Base-by-base conservation (phyloP, 2,888 invertebrate genomes). In the Tenthredo livida region DNA sequence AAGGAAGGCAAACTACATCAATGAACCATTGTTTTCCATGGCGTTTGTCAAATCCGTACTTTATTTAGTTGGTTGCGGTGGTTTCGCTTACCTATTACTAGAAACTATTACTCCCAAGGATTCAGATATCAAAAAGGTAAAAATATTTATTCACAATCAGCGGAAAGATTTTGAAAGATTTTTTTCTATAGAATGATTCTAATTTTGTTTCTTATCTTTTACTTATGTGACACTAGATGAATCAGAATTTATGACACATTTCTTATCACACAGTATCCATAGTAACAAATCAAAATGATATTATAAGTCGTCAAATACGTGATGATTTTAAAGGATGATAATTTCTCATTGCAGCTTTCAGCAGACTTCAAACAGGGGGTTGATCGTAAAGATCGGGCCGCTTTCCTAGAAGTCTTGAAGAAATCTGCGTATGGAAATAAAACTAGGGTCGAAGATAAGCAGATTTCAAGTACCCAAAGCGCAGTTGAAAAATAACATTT, bases 1-100 rank as follows among this genome's bases (percentile, higher is more conserved):
- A 95, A 91, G 96, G 96, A 96, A 92, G 91, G 90, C 93, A 93
- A 90, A 87, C 86, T 89, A 89, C 87, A 94, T 94, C 94, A 94
- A 94, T 94, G 94, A 94, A 94, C 92, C 91, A 92, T 90, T 93
- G 92, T 93, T 93, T 92, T 93, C 95, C 93, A 94, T 91, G 93
- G 93, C 94, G 90, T 89, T 93, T 87, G 88, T 89, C 91, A 92
- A 93, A 89, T 89, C 88, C 84, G 73, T 85, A 84, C 94, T 75
- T 89, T 87, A 43, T 67, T 5, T 86, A 40, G 67, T 47, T 33
- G 85, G 80, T 77, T 61, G 72, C 33, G n/a, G 65, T 25, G 85
- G 77, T 43, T 29, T 85, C 9, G 85, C 77, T 75, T 89, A 85
- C 58, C 0, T 78, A 10, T 84, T 88, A 10, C 4, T 87, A 1